A percentile compares a stretch with the other conserved stretches of the same genome.
Evolutionary conservation across 2,888 invertebrate genomes (phyloP).

Genomic region (Blastobasis lacticolella): DNA sequence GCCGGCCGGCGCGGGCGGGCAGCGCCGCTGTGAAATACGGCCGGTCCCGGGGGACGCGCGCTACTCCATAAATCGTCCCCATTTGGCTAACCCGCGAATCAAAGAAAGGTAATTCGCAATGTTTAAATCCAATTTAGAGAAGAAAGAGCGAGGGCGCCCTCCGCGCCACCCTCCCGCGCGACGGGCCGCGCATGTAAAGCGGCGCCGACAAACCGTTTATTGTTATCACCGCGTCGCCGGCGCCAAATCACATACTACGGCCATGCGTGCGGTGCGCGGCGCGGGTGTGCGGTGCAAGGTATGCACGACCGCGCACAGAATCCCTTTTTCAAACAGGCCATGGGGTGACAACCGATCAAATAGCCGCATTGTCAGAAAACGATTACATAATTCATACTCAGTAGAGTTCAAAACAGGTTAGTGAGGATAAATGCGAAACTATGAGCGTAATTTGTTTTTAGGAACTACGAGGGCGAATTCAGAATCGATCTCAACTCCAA

Average conservation of each 20-base stretch:
- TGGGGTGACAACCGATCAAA: too few relatives aligned
- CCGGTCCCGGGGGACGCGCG: slow-evolving; percentile 19
- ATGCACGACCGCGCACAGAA: too few relatives aligned
- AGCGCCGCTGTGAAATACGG: slow-evolving; percentile 18
- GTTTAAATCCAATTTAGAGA: slow-evolving; percentile 63
- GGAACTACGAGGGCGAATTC: too few relatives aligned
- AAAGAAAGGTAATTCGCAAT: slow-evolving; percentile 68
- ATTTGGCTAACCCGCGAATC: slow-evolving; percentile 67
- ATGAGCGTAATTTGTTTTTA: too few relatives aligned
- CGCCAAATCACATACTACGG: not conserved
- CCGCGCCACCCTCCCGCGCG: slow-evolving; percentile 13
- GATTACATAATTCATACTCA: too few relatives aligned
- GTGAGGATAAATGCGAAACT: too few relatives aligned
- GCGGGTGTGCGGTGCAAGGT: slow-evolving; percentile 3
- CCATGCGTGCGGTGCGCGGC: not conserved
- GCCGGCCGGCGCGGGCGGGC: slow-evolving; percentile 16
- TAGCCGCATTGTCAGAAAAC: too few relatives aligned
- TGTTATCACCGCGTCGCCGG: slow-evolving; percentile 13
- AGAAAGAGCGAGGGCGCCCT: slow-evolving; percentile 27
- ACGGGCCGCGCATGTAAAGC: slow-evolving; percentile 14
- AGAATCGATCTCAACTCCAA: too few relatives aligned
- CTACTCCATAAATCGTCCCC: slow-evolving; percentile 64
- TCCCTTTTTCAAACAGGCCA: too few relatives aligned
- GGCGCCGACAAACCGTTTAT: slow-evolving; percentile 15
- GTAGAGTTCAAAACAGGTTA: too few relatives aligned